Evolutionary conservation across 1,140 invertebrate genomes (phyloP), one percentile per base, ranked within the genome.

Genomic region (Holotrichia oblita): DNA sequence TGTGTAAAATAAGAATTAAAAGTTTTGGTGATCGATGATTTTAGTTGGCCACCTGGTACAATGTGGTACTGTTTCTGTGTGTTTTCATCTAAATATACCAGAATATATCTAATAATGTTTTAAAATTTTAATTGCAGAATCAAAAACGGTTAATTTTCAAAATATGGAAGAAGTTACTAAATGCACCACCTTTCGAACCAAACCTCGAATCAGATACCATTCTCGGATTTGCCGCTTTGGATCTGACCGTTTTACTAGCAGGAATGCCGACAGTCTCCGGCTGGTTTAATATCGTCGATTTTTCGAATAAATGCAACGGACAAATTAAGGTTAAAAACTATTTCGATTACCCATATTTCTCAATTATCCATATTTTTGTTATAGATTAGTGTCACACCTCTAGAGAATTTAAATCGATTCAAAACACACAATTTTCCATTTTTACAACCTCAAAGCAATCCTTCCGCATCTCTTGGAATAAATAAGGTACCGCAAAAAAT

Each of bases 261-360:
- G 89, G 89, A 14, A 87, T 89, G 81, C 86, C 90, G 22, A 86
- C 86, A 73, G 84, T 91, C 59, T 89, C 88, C 73, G 91, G 91
- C 12, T 91, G 90, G 90, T 92, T 91, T 83, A 90, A 91, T 82
- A 90, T 92, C 69, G 88, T 91, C 3, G 90, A 92, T 80, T 91
- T 91, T 78, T 88, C 87, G 79, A 90, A 90, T 17, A 89, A 89
- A 79, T 90, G 90, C 61, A 91, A 90, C 27, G 91, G 91, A 12
- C 90, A 91, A 82, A 88, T 92, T 59, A 89, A 91, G 83, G 88
- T 91, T 82, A 83, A 82, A 80, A 83, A 73, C n/a, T 76, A 27
- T 22, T 69, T 27, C 22, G 24, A 10, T 24, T 6, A 20, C n/a
- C n/a, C n/a, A n/a, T n/a, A 24, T 59, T 59, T 0, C n/a, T n/a